Conservation (phyloP, 2,888 invertebrate species). For the Apotomis betuletana region DNA sequence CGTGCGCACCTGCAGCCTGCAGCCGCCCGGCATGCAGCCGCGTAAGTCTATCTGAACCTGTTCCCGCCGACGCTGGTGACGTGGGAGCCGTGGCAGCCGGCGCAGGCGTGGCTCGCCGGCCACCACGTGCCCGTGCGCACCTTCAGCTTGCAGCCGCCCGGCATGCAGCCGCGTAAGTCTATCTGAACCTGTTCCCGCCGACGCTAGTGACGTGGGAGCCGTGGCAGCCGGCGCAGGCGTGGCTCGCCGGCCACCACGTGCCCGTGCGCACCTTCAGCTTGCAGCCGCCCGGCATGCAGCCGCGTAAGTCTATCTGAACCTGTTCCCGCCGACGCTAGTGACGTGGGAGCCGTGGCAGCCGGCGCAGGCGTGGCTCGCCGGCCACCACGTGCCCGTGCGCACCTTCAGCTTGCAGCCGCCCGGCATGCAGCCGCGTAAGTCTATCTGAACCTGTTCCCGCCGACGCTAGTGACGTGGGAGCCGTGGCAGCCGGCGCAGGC, state of each 20-base stretch:
- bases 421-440: conserved; percentile 94
- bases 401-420: conserved; percentile 91
- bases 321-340: conserved; percentile 96
- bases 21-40: conserved; percentile 94
- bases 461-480: conserved; percentile 94
- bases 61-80: conserved; percentile 96
- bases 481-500: conserved; percentile 88
- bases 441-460: conserved; percentile 97
- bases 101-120: conserved; percentile 91
- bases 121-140: conserved; percentile 84
- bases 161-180: conserved; percentile 94
- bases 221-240: conserved; percentile 88
- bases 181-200: conserved; percentile 97
- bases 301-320: too few species aligned
- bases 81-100: conserved; percentile 90
- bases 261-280: conserved; percentile 87
- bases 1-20: conserved; percentile 87
- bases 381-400: conserved; percentile 83
- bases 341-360: conserved; percentile 92
- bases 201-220: conserved; percentile 94
- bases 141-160: conserved; percentile 91
- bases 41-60: too few species aligned
- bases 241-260: conserved; percentile 89
- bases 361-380: conserved; percentile 91
- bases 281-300: conserved; percentile 94